Evolutionary conservation across 2,113 vertebrate genomes (phyloP).

Genomic region (Corvus moneduloides): DNA sequence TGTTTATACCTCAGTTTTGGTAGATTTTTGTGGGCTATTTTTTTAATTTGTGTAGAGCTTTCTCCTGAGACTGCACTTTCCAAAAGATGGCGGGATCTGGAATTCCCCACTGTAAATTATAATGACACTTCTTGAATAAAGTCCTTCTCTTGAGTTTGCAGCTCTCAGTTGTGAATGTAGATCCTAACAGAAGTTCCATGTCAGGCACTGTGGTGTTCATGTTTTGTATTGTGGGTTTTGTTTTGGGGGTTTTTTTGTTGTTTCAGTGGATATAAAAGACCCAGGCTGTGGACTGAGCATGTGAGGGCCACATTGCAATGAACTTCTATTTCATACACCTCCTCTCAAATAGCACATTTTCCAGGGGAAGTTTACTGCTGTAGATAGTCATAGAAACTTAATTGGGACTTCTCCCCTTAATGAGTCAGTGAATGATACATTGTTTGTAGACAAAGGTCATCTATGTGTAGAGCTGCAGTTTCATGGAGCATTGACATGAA

Average conservation of each 20-base stretch:
- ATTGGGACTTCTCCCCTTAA: background rate
- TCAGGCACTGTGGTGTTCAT: background rate
- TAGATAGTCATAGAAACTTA: background rate
- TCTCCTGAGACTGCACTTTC: background rate
- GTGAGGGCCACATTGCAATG: background rate
- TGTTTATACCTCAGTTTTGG: background rate
- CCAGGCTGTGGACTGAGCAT: background rate
- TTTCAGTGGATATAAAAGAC: background rate
- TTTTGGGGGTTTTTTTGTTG: accelerated
- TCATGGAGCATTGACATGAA: background rate
- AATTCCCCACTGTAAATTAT: background rate
- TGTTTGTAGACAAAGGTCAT: background rate
- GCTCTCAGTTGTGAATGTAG: background rate
- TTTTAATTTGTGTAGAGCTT: background rate
- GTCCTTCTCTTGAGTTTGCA: background rate
- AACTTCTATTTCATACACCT: background rate
- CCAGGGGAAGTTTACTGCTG: background rate
- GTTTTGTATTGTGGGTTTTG: background rate
- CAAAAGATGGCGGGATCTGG: background rate
- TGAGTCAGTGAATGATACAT: background rate
- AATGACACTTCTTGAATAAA: background rate
- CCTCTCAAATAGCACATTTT: background rate
- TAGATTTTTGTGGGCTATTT: background rate
- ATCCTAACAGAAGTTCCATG: background rate
- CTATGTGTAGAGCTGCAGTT: background rate